phyloP scores from a whole-genome alignment of 2,888 invertebrate genomes.

The Heteropelma amictum region DNA sequence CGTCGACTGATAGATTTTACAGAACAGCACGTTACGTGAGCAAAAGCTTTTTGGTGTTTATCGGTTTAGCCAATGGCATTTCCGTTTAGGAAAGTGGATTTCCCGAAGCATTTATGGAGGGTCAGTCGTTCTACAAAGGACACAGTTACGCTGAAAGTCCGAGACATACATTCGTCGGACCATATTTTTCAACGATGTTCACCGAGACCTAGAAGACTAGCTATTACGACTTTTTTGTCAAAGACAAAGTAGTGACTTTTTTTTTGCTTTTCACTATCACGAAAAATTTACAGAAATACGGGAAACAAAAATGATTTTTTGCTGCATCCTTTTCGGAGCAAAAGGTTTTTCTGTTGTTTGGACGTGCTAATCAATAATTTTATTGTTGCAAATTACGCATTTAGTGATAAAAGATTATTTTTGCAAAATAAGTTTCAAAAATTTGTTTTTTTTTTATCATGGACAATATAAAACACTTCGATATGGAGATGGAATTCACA shows the following conservation, averaged over 20 bases:
- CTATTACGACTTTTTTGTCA: neutral
- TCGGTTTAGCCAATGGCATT: conserved; percentile 67
- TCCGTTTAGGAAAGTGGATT: conserved; percentile 40
- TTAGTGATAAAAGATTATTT: no score
- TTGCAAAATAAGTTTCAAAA: no score
- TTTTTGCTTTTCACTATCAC: no score
- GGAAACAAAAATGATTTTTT: no score
- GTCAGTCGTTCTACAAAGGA: neutral
- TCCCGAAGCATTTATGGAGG: conserved; percentile 20
- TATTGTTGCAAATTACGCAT: no score
- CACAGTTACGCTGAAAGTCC: neutral
- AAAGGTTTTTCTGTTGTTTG: no score
- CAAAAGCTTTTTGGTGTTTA: conserved; percentile 68
- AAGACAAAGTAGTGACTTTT: neutral
- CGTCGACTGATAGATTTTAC: conserved; percentile 27
- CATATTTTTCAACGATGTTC: neutral
- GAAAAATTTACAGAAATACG: no score
- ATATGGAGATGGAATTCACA: no score
- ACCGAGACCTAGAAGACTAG: neutral
- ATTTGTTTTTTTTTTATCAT: no score
- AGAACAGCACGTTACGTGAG: conserved; percentile 1
- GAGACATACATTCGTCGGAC: neutral
- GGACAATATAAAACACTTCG: no score
- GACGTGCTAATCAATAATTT: no score
- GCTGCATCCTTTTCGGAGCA: no score